Evolutionary conservation across 2,113 vertebrate species (phyloP).

Genomic region (Pao palembangensis): DNA sequence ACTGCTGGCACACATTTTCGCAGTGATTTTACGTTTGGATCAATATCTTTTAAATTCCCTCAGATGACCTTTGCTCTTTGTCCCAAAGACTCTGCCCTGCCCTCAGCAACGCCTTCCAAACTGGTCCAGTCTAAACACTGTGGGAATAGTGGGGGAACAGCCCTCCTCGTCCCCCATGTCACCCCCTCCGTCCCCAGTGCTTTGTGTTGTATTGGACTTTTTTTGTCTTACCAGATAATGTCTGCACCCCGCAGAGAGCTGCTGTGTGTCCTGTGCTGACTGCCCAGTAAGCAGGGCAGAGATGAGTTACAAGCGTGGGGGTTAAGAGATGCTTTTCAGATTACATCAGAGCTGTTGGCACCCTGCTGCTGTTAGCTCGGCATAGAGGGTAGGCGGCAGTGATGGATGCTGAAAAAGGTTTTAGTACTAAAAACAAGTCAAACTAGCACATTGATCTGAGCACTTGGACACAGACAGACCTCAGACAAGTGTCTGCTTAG

Average conservation of each 20-base stretch:
- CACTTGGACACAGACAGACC: neutral
- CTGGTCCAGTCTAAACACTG: conserved; percentile 60
- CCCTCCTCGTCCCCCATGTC: neutral
- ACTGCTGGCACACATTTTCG: neutral
- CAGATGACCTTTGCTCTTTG: conserved; percentile 60
- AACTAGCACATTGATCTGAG: too few species aligned
- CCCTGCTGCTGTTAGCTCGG: conserved; percentile 26
- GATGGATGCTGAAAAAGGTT: conserved; percentile 34
- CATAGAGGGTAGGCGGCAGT: conserved; percentile 12
- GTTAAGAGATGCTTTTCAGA: conserved; percentile 30
- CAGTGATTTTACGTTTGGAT: neutral
- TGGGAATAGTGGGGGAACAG: conserved; percentile 46
- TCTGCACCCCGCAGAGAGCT: conserved; percentile 47
- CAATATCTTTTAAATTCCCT: conserved; percentile 24
- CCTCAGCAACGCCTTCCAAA: conserved; percentile 50
- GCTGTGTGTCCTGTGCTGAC: conserved; percentile 24
- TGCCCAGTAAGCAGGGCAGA: conserved; percentile 19
- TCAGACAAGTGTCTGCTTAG: too few species aligned
- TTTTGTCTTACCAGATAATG: conserved; percentile 53
- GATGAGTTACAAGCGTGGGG: conserved; percentile 22
- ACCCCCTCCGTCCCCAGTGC: conserved; percentile 34
- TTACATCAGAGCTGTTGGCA: neutral
- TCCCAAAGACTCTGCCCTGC: conserved; percentile 48
- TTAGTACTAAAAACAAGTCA: conserved; percentile 25
- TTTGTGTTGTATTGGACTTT: conserved; percentile 66